These are phyloP conservation scores for Nymphalis c-album DNA, from an alignment of 2,888 invertebrate species.

Conservation along the genomic window DNA sequence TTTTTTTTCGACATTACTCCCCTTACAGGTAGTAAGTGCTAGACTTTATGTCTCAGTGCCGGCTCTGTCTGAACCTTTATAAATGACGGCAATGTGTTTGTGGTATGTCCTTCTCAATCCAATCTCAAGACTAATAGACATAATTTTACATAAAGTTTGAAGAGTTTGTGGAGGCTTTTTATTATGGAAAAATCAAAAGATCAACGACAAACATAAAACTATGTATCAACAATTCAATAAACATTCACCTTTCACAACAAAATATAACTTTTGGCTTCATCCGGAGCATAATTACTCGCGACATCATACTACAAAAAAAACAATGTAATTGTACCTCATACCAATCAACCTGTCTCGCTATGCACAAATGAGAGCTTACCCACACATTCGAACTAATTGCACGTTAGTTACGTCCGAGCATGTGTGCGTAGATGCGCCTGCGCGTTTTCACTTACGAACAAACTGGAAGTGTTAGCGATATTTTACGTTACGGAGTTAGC, in stretches of 20 bases:
- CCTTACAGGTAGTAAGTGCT: no score
- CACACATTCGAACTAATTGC: slow-evolving; percentile 36
- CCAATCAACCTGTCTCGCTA: slow-evolving; percentile 36
- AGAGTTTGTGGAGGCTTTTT: no score
- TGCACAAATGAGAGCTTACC: slow-evolving; percentile 41
- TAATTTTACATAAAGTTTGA: no score
- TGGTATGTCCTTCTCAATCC: no score
- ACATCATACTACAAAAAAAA: slow-evolving; percentile 29
- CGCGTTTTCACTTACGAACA: slow-evolving; percentile 40
- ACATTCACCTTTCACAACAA: neutral
- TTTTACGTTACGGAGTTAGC: slow-evolving; percentile 21
- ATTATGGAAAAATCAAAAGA: no score
- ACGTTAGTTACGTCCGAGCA: slow-evolving; percentile 18
- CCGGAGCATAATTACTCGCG: slow-evolving; percentile 22
- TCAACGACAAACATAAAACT: no score
- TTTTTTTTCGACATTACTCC: no score
- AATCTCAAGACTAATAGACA: no score
- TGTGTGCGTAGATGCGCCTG: slow-evolving; percentile 33
- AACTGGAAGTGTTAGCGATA: slow-evolving; percentile 41
- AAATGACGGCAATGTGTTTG: no score
- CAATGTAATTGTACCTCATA: slow-evolving; percentile 32
- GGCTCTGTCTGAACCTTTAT: no score
- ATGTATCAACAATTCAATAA: no score
- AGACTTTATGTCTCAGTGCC: no score
- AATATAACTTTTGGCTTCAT: neutral